Base-by-base conservation (phyloP, 2,888 invertebrate species). In the Machimus rusticus region DNA sequence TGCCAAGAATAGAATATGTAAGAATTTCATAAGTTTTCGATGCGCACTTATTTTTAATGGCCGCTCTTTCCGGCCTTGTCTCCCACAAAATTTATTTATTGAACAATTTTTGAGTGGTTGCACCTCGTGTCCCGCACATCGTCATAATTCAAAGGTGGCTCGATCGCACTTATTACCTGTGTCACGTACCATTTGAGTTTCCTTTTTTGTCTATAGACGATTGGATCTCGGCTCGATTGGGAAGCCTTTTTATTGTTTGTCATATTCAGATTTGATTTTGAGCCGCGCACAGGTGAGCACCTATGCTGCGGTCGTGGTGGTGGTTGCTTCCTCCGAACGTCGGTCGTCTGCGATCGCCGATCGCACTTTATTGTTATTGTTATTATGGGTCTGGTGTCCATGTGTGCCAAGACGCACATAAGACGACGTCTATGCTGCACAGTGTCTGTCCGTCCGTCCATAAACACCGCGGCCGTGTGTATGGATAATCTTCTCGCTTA, bases 151-250 rank as follows among this genome's bases (percentile, higher is more conserved):
- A 84, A 66, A 84, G 82, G 37, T 84, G 55, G 82, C 19, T 66
- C 16, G 57, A 77, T 81, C 81, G 51, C 76, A 86, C 76, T 88
- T 88, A 81, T 87, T 86, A 88, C 82, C 55, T 87, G 28, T 82
- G 87, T 88, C 88, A 88, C 88, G 88, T 88, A 88, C 31, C 39
- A 16, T 1, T 86, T 51, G 85, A 37, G 88, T 81, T 88, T 88
- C 88, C 88, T 88, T 87, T 88, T 87, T 86, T 77, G 78, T 76
- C 39, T 85, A 31, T 57, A 66, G n/a, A 66, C 23, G 57, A 66
- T 84, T 34, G 66, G 16, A 84, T 66, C 66, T 66, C 23, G 34
- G 66, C 34, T 84, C 34, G 66, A 84, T 66, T 84, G 66, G 57
- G 34, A n/a, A 31, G 28, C 28, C 28, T 85, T 74, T 85, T 74